Evolutionary conservation across 1,140 invertebrate genomes (phyloP).

Genomic region (Zaprionus lachaisei): DNA sequence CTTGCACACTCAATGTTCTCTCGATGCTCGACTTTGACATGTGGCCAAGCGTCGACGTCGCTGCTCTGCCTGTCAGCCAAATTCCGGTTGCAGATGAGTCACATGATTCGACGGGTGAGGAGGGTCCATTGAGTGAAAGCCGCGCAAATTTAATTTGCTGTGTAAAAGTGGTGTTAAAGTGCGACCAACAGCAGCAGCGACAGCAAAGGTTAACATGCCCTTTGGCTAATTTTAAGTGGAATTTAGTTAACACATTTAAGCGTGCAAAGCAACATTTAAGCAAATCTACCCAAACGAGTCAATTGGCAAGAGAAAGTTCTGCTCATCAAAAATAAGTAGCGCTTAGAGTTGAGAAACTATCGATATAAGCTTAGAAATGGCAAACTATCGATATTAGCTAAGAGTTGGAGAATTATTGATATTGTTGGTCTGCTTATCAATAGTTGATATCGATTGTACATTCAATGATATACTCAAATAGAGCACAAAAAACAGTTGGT

Average conservation of each 20-base stretch:
- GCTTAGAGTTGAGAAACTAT: background rate
- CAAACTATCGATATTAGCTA: no score
- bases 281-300: conserved; percentile 9
- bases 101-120: conserved; percentile 6
- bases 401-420: no score
- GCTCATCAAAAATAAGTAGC: background rate
- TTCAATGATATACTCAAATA: no score
- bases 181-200: conserved; percentile 21
- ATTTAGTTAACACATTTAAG: conserved; percentile 42
- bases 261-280: conserved; percentile 29
- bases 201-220: conserved; percentile 38
- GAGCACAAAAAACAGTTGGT: no score
- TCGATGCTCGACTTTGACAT: conserved; percentile 66
- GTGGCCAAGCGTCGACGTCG: conserved; percentile 47
- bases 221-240: conserved; percentile 42
- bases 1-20: conserved; percentile 9
- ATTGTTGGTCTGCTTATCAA: no score
- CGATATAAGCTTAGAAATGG: background rate
- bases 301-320: conserved; percentile 26
- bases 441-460: no score
- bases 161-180: conserved; percentile 49
- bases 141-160: conserved; percentile 49
- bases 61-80: conserved; percentile 53
- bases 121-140: conserved; percentile 36
- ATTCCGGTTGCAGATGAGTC: conserved; percentile 78